Evolutionary conservation across 2,113 vertebrate genomes (phyloP).

Genomic region (Carlito syrichta): DNA sequence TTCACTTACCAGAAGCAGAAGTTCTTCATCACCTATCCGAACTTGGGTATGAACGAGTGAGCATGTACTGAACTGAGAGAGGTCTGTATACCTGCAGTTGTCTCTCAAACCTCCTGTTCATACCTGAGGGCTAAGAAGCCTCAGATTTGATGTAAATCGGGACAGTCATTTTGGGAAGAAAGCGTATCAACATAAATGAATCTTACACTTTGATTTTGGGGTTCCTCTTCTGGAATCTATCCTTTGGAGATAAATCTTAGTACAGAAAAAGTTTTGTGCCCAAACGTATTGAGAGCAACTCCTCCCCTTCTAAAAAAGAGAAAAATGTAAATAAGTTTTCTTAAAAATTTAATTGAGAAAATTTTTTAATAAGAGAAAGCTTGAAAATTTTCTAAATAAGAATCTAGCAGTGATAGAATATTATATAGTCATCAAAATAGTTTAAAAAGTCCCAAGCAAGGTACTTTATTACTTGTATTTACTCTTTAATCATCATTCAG

Average conservation of each 20-base stretch:
- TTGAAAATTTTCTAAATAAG: not conserved
- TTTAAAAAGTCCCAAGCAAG: not conserved
- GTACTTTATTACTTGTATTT: not conserved
- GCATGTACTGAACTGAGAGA: not conserved
- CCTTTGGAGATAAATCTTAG: not conserved
- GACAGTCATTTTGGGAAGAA: not conserved
- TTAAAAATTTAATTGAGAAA: not conserved
- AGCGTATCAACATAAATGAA: not conserved
- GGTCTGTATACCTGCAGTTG: not conserved
- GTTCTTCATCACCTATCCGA: too few relatives aligned
- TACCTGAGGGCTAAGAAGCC: not conserved
- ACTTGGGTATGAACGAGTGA: too few relatives aligned
- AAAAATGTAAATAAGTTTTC: not conserved
- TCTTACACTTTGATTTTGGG: slow-evolving; percentile 7
- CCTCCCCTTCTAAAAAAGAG: not conserved
- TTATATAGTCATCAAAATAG: not conserved
- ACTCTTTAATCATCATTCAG: not conserved
- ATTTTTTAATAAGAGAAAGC: not conserved
- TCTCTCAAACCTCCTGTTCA: not conserved
- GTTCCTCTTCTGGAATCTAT: not conserved
- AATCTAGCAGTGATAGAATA: not conserved
- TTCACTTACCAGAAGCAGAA: not conserved
- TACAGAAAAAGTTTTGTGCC: not conserved
- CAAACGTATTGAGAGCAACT: not conserved
- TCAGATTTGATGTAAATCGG: not conserved